Conservation (phyloP, 2,888 invertebrate genomes). For the Spisula subtruncata region DNA sequence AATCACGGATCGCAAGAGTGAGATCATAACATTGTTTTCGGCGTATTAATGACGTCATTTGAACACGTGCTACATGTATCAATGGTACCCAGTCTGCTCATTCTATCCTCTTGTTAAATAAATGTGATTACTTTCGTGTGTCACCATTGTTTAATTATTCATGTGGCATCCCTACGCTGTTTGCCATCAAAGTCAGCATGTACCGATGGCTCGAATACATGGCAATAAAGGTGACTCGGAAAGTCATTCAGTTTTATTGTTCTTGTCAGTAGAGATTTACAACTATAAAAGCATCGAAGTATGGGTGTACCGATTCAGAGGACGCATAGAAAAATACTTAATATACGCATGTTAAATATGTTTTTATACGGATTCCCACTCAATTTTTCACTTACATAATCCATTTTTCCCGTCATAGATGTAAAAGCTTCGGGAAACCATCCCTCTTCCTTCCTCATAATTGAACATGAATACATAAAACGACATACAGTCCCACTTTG, state of each 20-base stretch:
- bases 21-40: background rate
- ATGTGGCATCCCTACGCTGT: background rate
- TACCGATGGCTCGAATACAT: background rate
- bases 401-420: too few relatives aligned
- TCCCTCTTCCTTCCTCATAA: too few relatives aligned
- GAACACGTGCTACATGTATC: background rate
- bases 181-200: background rate
- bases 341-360: too few relatives aligned
- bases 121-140: background rate
- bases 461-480: too few relatives aligned
- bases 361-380: too few relatives aligned
- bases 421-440: too few relatives aligned
- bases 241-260: background rate
- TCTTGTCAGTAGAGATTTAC: background rate
- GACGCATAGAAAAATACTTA: too few relatives aligned
- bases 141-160: slow-evolving; percentile 27
- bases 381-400: too few relatives aligned
- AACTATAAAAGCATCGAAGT: too few relatives aligned
- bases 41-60: background rate
- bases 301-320: too few relatives aligned
- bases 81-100: background rate
- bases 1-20: too few relatives aligned
- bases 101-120: background rate
- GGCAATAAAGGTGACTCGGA: background rate
- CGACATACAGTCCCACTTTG: too few relatives aligned